Evolutionary conservation across 2,888 invertebrate genomes (phyloP).

Genomic region (Ennomos erosarius): DNA sequence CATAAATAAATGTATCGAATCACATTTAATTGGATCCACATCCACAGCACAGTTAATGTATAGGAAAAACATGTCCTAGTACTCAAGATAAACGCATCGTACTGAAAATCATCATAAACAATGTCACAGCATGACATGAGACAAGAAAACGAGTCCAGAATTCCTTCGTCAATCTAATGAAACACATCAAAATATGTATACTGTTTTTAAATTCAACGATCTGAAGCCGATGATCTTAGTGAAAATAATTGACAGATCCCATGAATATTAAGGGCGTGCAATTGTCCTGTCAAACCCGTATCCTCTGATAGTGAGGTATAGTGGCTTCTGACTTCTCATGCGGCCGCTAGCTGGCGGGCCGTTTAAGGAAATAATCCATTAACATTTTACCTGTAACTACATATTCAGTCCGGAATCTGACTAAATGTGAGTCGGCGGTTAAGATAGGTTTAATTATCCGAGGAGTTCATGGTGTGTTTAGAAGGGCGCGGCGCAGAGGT

Average conservation of each 20-base stretch:
- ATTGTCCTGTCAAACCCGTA: conserved; percentile 63
- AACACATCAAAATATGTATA: conserved; percentile 42
- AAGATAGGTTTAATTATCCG: conserved; percentile 40
- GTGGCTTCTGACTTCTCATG: conserved; percentile 60
- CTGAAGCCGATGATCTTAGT: conserved; percentile 38
- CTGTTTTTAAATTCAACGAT: conserved; percentile 44
- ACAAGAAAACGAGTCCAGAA: conserved; percentile 15
- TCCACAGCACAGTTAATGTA: conserved; percentile 20
- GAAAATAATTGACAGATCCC: conserved; percentile 61
- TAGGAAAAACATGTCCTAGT: conserved; percentile 13
- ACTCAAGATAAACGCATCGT: conserved; percentile 12
- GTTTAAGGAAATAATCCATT: conserved; percentile 74
- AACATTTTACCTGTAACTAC: conserved; percentile 68
- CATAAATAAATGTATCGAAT: conserved; percentile 20
- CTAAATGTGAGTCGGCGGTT: conserved; percentile 59
- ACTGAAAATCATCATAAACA: conserved; percentile 29
- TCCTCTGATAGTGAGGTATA: conserved; percentile 48
- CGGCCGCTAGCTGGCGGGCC: conserved; percentile 52
- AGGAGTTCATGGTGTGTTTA: conserved; percentile 35
- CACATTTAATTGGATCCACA: conserved; percentile 26
- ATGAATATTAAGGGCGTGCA: conserved; percentile 64
- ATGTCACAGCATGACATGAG: conserved; percentile 21
- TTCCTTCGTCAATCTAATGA: conserved; percentile 39
- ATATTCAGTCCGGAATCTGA: conserved; percentile 53
- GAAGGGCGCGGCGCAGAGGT: conserved; percentile 30